These are phyloP conservation scores for Poecilia wingei DNA, from an alignment of 2,797 vertebrate species.

Conservation along the genomic window DNA sequence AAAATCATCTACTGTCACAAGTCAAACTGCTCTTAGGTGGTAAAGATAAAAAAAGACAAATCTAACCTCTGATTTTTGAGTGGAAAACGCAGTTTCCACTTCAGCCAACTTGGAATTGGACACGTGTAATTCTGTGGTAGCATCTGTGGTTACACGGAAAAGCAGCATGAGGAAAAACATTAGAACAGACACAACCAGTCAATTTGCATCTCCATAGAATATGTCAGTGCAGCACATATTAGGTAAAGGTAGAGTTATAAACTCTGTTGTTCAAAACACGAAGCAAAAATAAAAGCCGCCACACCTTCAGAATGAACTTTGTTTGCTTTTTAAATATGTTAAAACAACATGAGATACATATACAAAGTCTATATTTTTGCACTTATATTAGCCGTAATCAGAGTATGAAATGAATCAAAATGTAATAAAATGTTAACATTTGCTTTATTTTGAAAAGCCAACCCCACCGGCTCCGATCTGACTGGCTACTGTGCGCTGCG, in stretches of 20 bases:
- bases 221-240: no score
- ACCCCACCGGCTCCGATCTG: no score
- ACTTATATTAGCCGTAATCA: no score
- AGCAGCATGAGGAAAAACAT: not conserved
- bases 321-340: no score
- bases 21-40: not conserved
- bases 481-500: no score
- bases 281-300: no score
- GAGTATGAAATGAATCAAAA: no score
- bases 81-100: constrained; percentile 82
- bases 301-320: no score
- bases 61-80: constrained; percentile 90
- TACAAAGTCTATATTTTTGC: no score
- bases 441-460: no score
- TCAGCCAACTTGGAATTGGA: constrained; percentile 87
- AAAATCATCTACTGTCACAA: not conserved
- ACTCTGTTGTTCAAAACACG: not conserved
- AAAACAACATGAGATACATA: no score
- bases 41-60: not conserved
- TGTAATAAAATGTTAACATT: no score
- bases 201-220: not conserved
- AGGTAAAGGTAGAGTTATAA: not conserved
- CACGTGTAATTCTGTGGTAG: constrained; percentile 85
- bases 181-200: not conserved
- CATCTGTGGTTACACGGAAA: constrained; percentile 71